Evolutionary conservation across 2,797 vertebrate species (phyloP).

Genomic region (Brachyalestes nurse): DNA sequence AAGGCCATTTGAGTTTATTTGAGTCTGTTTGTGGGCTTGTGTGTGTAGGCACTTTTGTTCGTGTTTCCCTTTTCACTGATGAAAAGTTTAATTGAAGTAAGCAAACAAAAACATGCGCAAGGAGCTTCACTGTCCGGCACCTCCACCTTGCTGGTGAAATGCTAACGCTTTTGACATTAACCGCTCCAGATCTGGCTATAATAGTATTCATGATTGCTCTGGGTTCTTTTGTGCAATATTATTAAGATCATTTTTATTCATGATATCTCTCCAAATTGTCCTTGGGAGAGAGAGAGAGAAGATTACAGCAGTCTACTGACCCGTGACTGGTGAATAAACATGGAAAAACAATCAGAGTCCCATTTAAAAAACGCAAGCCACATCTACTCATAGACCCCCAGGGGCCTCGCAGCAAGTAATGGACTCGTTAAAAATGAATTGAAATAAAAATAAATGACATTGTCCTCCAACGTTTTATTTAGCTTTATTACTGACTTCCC

Average conservation of each 20-base stretch:
- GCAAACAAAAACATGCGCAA: conserved; percentile 55
- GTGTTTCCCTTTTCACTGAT: conserved; percentile 24
- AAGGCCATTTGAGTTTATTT: conserved; percentile 30
- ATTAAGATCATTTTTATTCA: conserved; percentile 85
- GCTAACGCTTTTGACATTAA: conserved; percentile 72
- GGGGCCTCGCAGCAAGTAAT: conserved; percentile 63
- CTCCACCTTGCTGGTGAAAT: conserved; percentile 62
- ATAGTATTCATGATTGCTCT: conserved; percentile 81
- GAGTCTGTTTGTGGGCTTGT: conserved; percentile 44
- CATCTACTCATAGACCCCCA: conserved; percentile 59
- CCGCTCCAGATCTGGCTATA: conserved; percentile 72
- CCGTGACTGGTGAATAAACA: conserved; percentile 83
- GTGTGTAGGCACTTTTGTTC: conserved; percentile 15
- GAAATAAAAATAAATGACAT: conserved; percentile 66
- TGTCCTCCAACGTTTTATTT: conserved; percentile 53
- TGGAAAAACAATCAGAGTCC: conserved; percentile 79
- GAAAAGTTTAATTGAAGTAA: conserved; percentile 50
- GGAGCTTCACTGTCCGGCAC: conserved; percentile 35
- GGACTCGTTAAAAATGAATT: conserved; percentile 60
- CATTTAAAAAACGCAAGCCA: conserved; percentile 72
- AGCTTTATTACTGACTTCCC: conserved; percentile 37
- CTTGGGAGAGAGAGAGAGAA: conserved; percentile 78
- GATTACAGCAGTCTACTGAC: conserved; percentile 76
- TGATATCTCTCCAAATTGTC: conserved; percentile 82
- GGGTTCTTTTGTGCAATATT: conserved; percentile 72